Evolutionary conservation across 2,797 vertebrate species (phyloP), one percentile per base, ranked within the genome.

Genomic region (Channallabes apus): DNA sequence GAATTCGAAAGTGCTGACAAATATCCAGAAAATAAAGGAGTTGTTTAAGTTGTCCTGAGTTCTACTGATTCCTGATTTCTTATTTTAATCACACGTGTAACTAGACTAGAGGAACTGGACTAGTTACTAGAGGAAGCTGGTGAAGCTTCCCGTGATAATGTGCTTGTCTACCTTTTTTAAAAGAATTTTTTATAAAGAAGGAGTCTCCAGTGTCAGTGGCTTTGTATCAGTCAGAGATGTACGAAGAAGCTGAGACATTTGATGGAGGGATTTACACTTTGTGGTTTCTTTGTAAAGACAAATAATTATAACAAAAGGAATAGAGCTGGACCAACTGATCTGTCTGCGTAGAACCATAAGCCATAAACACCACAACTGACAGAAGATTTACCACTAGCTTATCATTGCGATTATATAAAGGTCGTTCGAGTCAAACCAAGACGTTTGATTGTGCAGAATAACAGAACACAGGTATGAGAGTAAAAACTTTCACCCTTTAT

Each of bases 191-290:
- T n/a, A n/a, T n/a, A n/a, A 54, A 51, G 46, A 51, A 54, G 15
- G 67, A 18, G 69, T 72, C 69, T 72, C 22, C 38, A 41, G 69
- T 46, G 69, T 73, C 71, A 17, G 38, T 72, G 41, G 41, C 69
- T 72, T 51, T 46, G 4, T 72, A 46, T n/a, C 38, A 72, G 38
- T 46, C 38, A 15, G 69, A 46, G 22, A 12, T 72, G 11, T 51
- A 51, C 3, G 46, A 12, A 51, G 14, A 46, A n/a, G 24, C 69
- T 46, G 38, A 4, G 68, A 38, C 38, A 14, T 41, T 41, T 15
- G 35, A 9, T 9, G 2, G 5, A 67, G 17, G 27, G 65, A 17
- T 71, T 46, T 72, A 15, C 38, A 46, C 20, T n/a, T 72, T 46
- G 38, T 46, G 38, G 38, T 12, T n/a, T n/a, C 35, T 15, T 20